Conservation (phyloP, 2,113 vertebrate genomes). For the Myocastor coypus region DNA sequence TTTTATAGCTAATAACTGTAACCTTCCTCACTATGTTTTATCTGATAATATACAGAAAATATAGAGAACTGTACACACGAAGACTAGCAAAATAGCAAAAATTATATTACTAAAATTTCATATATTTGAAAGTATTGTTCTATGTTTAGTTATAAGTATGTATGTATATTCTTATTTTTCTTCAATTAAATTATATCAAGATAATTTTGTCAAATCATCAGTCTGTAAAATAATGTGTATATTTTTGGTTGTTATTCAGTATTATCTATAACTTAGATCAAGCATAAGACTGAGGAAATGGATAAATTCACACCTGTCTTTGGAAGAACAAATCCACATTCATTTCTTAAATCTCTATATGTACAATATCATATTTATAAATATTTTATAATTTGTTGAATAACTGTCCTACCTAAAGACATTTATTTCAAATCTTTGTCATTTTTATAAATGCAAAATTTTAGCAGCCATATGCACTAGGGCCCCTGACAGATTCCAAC, state of each 20-base stretch:
- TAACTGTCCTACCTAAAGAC: background rate
- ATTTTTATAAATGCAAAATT: background rate
- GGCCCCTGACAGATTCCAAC: background rate
- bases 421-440: background rate
- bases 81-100: background rate
- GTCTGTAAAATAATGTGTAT: background rate
- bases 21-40: background rate
- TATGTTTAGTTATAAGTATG: background rate
- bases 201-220: background rate
- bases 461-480: no score
- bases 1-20: slow-evolving; percentile 17
- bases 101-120: background rate
- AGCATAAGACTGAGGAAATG: background rate
- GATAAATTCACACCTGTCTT: background rate
- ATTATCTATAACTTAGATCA: background rate
- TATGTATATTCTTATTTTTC: background rate
- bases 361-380: background rate
- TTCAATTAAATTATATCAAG: background rate
- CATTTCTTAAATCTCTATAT: background rate
- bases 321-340: background rate
- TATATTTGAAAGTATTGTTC: background rate
- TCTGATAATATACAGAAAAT: slow-evolving; percentile 23
- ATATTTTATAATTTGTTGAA: slow-evolving; percentile 3
- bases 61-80: background rate
- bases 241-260: background rate